Evolutionary conservation across 2,113 vertebrate species (phyloP).

Genomic region (Caranx ignobilis): DNA sequence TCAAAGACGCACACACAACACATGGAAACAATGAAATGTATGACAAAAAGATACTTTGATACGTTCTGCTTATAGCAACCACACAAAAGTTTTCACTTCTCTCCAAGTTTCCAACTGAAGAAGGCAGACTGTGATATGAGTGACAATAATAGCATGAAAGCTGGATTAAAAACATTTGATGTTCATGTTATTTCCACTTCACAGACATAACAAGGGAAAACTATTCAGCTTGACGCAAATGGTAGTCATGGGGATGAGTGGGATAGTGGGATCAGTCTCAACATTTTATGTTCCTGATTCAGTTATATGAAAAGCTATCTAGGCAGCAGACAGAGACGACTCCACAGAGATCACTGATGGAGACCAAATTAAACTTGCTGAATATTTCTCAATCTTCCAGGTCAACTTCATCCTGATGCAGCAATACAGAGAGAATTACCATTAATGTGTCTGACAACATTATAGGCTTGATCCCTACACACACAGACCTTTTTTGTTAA

Average conservation of each 20-base stretch:
- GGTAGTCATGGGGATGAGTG: conserved; percentile 1
- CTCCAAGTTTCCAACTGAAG: conserved; percentile 42
- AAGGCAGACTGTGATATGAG: conserved; percentile 5
- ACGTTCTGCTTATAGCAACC: conserved; percentile 22
- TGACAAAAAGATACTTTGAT: conserved; percentile 1
- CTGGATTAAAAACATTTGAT: conserved; percentile 33
- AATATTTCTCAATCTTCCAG: background rate
- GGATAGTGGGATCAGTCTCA: background rate
- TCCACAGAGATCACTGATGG: conserved; percentile 3
- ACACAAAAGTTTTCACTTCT: conserved; percentile 29
- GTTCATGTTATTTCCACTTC: conserved; percentile 35
- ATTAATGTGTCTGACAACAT: no score
- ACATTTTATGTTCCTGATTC: conserved; percentile 10
- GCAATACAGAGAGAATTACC: background rate
- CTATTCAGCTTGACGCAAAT: conserved; percentile 18
- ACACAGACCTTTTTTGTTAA: no score
- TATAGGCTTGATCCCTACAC: no score
- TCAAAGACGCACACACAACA: conserved; percentile 44
- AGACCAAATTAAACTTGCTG: background rate
- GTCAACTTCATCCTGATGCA: background rate
- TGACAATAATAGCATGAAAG: conserved; percentile 37
- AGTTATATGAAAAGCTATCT: conserved; percentile 13
- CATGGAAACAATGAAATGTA: conserved; percentile 39
- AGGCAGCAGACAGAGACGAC: background rate
- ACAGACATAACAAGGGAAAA: conserved; percentile 7